Percentiles rank a stretch among this genome's conserved stretches.
phyloP scores from a whole-genome alignment of 2,113 vertebrate genomes.

The Pelodiscus sinensis region DNA sequence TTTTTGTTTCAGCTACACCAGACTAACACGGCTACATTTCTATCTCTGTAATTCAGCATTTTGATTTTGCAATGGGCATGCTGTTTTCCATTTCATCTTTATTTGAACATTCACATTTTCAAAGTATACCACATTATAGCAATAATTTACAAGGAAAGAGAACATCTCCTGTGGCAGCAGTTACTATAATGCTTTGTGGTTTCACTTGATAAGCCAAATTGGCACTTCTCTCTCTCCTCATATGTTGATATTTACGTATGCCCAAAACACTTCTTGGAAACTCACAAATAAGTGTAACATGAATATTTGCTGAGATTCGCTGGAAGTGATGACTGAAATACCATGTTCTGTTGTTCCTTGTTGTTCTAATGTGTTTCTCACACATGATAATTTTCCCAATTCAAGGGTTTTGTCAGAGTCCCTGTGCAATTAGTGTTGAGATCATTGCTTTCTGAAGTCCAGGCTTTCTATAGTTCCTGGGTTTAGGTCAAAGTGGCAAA shows the following conservation, averaged over 20 bases:
- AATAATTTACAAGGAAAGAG: neutral
- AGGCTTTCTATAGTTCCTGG: neutral
- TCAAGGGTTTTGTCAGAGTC: constrained; percentile 28
- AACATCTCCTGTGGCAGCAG: neutral
- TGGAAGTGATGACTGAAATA: constrained; percentile 24
- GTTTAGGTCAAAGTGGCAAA: constrained; percentile 11
- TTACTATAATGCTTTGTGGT: neutral
- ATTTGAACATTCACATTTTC: constrained; percentile 13
- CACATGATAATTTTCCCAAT: constrained; percentile 30
- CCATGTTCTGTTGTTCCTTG: constrained; percentile 5
- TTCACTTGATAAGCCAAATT: neutral
- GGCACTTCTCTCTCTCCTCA: neutral
- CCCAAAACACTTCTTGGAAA: constrained; percentile 3
- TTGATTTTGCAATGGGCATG: neutral
- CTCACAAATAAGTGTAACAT: constrained; percentile 7
- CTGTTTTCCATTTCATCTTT: neutral
- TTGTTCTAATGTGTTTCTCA: constrained; percentile 46
- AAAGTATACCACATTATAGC: neutral
- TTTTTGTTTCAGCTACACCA: no score
- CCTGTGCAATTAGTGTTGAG: constrained; percentile 8
- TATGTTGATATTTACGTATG: constrained; percentile 35
- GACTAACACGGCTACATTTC: no score
- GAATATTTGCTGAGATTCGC: constrained; percentile 12
- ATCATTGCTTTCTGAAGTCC: neutral
- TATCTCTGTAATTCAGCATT: fast-evolving